Percentiles rank a stretch among this genome's conserved stretches.
These are phyloP conservation scores for Trissolcus basalis DNA, from an alignment of 1,140 invertebrate species.

Conservation along the genomic window DNA sequence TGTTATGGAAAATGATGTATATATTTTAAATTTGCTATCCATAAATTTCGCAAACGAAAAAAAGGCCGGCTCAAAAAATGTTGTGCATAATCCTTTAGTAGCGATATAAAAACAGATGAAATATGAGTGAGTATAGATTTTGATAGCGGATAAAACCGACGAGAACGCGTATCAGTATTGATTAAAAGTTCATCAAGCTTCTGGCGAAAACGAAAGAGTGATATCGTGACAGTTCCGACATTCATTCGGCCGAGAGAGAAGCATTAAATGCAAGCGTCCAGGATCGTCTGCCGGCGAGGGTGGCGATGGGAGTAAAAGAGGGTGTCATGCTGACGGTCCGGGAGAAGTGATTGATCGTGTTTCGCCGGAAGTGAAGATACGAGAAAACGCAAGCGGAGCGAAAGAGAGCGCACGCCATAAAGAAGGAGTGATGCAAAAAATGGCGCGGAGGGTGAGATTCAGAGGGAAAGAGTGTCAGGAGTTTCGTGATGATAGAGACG, in stretches of 20 bases:
- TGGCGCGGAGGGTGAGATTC: conserved; percentile 36
- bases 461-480: conserved; percentile 56
- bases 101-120: too few species aligned
- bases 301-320: conserved; percentile 70
- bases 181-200: conserved; percentile 56
- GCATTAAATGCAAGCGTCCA: conserved; percentile 61
- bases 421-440: conserved; percentile 34
- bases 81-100: too few species aligned
- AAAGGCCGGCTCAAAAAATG: too few species aligned
- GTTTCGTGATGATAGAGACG: conserved; percentile 67
- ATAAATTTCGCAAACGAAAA: too few species aligned
- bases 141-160: too few species aligned
- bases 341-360: conserved; percentile 76
- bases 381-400: conserved; percentile 52
- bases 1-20: too few species aligned
- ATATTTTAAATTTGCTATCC: too few species aligned
- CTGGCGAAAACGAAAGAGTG: conserved; percentile 52
- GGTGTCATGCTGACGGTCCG: conserved; percentile 71
- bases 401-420: conserved; percentile 52
- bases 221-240: conserved; percentile 60
- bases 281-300: conserved; percentile 63
- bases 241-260: conserved; percentile 59
- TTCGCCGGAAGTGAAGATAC: conserved; percentile 72
- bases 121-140: too few species aligned
- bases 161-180: conserved; percentile 34